Base-by-base conservation (phyloP, 2,888 invertebrate species). In the Pherbina coryleti region DNA sequence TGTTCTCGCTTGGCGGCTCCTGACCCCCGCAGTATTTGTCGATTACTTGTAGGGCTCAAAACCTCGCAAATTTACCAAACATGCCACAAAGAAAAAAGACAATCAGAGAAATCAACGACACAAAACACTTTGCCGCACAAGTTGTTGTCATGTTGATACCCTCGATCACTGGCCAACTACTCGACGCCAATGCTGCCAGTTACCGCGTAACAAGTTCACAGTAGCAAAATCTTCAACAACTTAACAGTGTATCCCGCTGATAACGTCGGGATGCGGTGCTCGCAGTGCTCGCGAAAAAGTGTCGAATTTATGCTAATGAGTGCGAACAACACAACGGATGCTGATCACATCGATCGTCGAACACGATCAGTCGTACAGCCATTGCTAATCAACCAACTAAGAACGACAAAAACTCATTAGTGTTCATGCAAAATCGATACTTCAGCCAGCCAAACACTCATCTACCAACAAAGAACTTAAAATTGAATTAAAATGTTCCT, bases 1-100 rank as follows among this genome's bases (percentile, higher is more conserved):
- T 87, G 87, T 87, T 86, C 28, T 60, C 25, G 87, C 86, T 86
- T 84, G 84, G 86, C 86, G 82, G 51, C 64, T 51, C 37, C 44
- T 77, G 78, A 78, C 77, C 76, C 76, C 76, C 77, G 17, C 34
- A 31, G 31, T 25, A 25, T 60, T 14, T 25, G 44, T 25, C 69
- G 22, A 44, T 44, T 44, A 14, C 44, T 44, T 69, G 28, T 28
- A 28, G 69, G 28, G 49, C 28, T 17, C 51, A 51, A 60, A 79
- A 78, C 57, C 55, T 5, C 49, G 57, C 53, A 67, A 78, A 71
- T 67, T 75, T 75, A 73, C n/a, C 25, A 62, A 73, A 76, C 75
- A 71, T 71, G 31, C 57, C 66, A 79, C 62, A 57, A 74, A 78
- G 19, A 72, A 57, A 55, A 57, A 60, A n/a, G 25, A 62, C 22